phyloP scores from a whole-genome alignment of 2,888 invertebrate genomes.

The Helleia helle region DNA sequence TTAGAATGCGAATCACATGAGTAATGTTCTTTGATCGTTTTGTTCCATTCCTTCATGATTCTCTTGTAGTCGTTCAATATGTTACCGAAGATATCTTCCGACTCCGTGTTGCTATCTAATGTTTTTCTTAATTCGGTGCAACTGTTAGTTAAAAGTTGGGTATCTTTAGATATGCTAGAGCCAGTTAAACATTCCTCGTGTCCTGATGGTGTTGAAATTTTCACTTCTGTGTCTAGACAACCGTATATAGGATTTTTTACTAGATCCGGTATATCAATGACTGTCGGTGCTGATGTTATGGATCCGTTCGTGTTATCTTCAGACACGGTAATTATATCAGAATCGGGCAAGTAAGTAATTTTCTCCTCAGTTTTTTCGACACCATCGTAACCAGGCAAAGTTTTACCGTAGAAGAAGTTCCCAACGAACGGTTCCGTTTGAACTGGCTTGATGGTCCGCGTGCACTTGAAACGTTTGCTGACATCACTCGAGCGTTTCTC shows the following conservation, averaged over 20 bases:
- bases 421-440: slow-evolving; percentile 60
- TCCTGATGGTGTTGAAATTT: slow-evolving; percentile 31
- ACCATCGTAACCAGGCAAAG: slow-evolving; percentile 53
- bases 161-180: slow-evolving; percentile 46
- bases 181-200: slow-evolving; percentile 35
- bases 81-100: slow-evolving; percentile 39
- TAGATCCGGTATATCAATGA: slow-evolving; percentile 50
- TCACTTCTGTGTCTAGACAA: slow-evolving; percentile 43
- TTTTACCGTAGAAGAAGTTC: slow-evolving; percentile 65
- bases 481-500: slow-evolving; percentile 57
- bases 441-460: slow-evolving; percentile 51
- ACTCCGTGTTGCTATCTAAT: slow-evolving; percentile 37
- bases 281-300: slow-evolving; percentile 44
- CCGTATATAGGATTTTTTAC: slow-evolving; percentile 61
- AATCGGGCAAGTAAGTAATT: slow-evolving; percentile 59
- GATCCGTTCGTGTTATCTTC: slow-evolving; percentile 53
- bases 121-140: slow-evolving; percentile 57
- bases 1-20: slow-evolving; percentile 39
- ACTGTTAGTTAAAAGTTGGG: slow-evolving; percentile 54
- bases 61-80: slow-evolving; percentile 61
- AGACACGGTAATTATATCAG: slow-evolving; percentile 54
- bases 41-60: slow-evolving; percentile 68
- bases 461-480: slow-evolving; percentile 52
- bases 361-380: slow-evolving; percentile 54
- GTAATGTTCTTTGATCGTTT: slow-evolving; percentile 53